Evolutionary conservation across 2,888 invertebrate genomes (phyloP), one percentile per base, ranked within the genome.

Genomic region (Tachina lurida): DNA sequence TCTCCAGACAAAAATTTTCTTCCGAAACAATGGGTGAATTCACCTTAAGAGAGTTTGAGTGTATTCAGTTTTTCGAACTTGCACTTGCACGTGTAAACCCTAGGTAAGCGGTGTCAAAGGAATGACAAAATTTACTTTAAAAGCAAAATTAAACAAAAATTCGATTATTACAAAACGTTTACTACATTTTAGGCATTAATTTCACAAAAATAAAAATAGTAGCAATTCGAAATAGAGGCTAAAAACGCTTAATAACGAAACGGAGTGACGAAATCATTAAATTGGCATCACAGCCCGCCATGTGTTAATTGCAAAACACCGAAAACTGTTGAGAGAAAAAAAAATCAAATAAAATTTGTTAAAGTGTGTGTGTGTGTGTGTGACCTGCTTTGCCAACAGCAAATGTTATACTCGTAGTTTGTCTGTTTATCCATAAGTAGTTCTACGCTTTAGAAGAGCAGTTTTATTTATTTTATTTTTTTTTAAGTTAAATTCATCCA

Each of bases 301-400:
- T 39, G 15, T 60, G 60, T 60, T 60, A 60, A 60, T 39, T 60
- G 31, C 60, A 60, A n/a, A 31, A 58, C n/a, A 39, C 31, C n/a
- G 15, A 63, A 63, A 45, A 63, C 5, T 31, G 31, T 31, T 31
- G 7, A 31, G 31, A 31, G 31, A 31, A 31, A 31, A 31, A 31
- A 12, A 52, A 17, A 39, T 68, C 41, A n/a, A n/a, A 39, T 17
- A 1, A 41, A 41, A 54, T 52, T 10, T 17, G n/a, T 67, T 67
- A 8, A n/a, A 13, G 39, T 22, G 13, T 17, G n/a, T 63, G n/a
- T 17, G n/a, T 63, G n/a, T 68, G 19, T 17, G 17, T 52, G 52
- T 68, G 73, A 60, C 58, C 58, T 73, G 73, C 60, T 68, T 49
- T 15, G 4, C 4, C 19, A 22, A 10, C 62, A 62, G 19, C 17